Base-by-base conservation (phyloP, 2,888 invertebrate species). In the Bombylius major region DNA sequence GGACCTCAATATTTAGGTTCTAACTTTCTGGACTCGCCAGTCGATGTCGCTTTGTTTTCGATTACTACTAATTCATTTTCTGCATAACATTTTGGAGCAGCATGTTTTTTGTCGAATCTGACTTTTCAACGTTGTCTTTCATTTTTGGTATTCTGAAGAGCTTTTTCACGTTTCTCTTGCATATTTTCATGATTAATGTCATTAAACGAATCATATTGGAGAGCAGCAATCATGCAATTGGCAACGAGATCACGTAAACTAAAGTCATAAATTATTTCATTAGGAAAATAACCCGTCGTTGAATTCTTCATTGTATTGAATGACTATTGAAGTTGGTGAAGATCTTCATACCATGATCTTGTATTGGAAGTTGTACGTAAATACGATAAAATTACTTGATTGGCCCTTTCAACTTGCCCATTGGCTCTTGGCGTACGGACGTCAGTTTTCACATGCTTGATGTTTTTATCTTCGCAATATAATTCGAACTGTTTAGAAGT, bases 401-500 rank as follows among this genome's bases (percentile, higher is more conserved):
- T 62, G 8, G 51, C 56, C 5, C 60, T 56, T 44, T 63, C 61
- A 9, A 59, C 57, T 51, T 62, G 61, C 1, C 61, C 61, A 42
- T 62, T 63, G 1, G 59, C 58, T 49, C 63, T 52, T 1, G 63
- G 65, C 1, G 63, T 63, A 4, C 62, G 59, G 12, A 64, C 61
- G 5, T 59, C 62, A 33, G 56, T 62, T 56, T 62, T 62, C 3
- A 64, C 55, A 53, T 65, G 65, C 45, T 61, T 56, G 7, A 67
- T 65, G 2, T 57, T 53, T 47, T 62, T 54, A 6, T 55, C 39
- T 8, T 53, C 42, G 52, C 61, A 64, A 53, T 63, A 65, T 4
- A 53, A 32, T 54, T 61, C 60, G 46, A 67, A 66, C 12, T 31
- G 32, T 7, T 62, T 60, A 0, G 65, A 62, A 1, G 63, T 65